These are phyloP conservation scores for Chlorocebus sabaeus DNA, from an alignment of 2,113 vertebrate species.

Conservation along the genomic window DNA sequence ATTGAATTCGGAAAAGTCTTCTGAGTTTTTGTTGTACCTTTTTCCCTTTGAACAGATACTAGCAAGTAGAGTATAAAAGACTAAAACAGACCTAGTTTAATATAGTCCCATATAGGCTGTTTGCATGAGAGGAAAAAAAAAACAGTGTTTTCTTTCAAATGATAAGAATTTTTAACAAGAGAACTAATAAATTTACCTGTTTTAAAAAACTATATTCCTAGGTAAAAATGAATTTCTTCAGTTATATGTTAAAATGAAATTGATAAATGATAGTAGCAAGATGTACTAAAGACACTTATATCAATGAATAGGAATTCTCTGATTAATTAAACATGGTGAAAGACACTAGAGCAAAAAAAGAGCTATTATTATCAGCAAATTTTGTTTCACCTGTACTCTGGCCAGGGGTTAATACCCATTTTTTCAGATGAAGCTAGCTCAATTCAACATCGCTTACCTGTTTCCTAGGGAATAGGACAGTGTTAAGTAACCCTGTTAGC, in stretches of 20 bases:
- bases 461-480: background rate
- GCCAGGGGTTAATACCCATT: background rate
- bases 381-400: background rate
- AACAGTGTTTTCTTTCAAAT: background rate
- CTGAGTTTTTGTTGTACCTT: background rate
- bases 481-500: background rate
- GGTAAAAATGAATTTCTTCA: conserved; percentile 1
- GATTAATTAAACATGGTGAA: conserved; percentile 5
- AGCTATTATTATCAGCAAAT: background rate
- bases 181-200: background rate
- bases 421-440: background rate
- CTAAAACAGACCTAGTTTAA: background rate
- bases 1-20: background rate
- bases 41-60: background rate
- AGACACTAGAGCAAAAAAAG: background rate
- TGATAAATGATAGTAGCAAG: background rate
- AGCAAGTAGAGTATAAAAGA: background rate
- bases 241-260: background rate
- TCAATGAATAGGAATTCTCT: background rate
- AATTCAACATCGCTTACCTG: background rate
- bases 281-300: background rate
- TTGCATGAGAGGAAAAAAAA: background rate
- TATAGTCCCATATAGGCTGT: background rate
- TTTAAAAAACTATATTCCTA: background rate
- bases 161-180: background rate